Evolutionary conservation across 2,797 vertebrate genomes (phyloP).

Genomic region (Clamator glandarius): DNA sequence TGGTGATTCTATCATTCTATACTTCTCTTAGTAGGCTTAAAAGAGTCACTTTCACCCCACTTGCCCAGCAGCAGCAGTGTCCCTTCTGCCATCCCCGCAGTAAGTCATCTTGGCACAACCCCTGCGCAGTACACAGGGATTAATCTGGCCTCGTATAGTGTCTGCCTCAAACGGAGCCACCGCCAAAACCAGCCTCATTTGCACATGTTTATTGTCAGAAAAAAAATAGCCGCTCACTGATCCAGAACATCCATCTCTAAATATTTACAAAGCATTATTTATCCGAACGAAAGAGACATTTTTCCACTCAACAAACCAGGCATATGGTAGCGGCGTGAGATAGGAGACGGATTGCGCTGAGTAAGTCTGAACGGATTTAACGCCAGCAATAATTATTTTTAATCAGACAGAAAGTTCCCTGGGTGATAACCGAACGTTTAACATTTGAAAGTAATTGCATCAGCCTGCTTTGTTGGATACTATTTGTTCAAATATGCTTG

Average conservation of each 20-base stretch:
- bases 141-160: background rate
- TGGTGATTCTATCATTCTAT: no score
- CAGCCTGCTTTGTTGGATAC: background rate
- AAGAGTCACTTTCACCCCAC: background rate
- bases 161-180: background rate
- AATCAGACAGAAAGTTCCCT: slow-evolving; percentile 79
- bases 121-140: fast-evolving
- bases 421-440: slow-evolving; percentile 57
- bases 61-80: background rate
- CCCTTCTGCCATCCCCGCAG: background rate
- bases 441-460: slow-evolving; percentile 41
- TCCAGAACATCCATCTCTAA: slow-evolving; percentile 74
- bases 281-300: slow-evolving; percentile 67
- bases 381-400: slow-evolving; percentile 79
- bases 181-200: slow-evolving; percentile 38
- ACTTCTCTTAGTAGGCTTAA: background rate
- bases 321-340: slow-evolving; percentile 69
- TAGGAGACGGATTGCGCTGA: slow-evolving; percentile 51
- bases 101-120: background rate
- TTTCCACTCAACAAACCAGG: slow-evolving; percentile 62
- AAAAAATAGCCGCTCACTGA: slow-evolving; percentile 35
- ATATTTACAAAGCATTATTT: slow-evolving; percentile 80
- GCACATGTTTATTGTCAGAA: slow-evolving; percentile 53
- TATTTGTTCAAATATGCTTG: slow-evolving; percentile 30
- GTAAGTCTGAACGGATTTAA: slow-evolving; percentile 74